Evolutionary conservation across 2,888 invertebrate species (phyloP).

Genomic region (Acleris sparsana): DNA sequence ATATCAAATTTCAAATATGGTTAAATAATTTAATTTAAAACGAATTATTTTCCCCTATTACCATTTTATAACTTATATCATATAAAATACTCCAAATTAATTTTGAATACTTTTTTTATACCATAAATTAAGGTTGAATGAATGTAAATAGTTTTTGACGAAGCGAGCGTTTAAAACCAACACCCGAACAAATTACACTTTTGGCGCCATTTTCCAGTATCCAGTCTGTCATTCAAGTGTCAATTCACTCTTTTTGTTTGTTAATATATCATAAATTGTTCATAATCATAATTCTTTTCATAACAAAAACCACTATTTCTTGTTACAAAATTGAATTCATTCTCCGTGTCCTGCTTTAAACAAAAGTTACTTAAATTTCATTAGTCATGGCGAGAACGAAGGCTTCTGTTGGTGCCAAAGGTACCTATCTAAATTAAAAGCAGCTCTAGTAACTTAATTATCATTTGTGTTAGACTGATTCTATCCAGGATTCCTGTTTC

Average conservation of each 20-base stretch:
- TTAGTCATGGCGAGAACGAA: conserved; percentile 58
- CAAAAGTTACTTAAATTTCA: background rate
- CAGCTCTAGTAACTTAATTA: background rate
- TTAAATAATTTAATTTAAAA: no score
- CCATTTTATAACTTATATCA: background rate
- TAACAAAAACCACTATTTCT: background rate
- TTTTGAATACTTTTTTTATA: background rate
- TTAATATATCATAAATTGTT: no score
- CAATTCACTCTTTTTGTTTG: no score
- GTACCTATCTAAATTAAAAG: conserved; percentile 45
- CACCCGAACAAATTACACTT: background rate
- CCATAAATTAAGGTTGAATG: no score
- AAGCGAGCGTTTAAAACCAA: background rate
- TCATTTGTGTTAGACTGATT: background rate
- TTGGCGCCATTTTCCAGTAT: conserved; percentile 21
- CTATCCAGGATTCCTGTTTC: conserved; percentile 38
- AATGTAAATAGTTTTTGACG: background rate
- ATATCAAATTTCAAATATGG: no score
- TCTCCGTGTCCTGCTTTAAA: background rate
- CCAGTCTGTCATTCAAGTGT: no score
- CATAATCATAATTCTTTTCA: no score
- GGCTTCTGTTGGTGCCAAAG: conserved; percentile 70
- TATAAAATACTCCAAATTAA: background rate
- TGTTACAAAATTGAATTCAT: background rate
- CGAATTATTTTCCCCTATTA: no score